Evolutionary conservation across 2,888 invertebrate species (phyloP), one percentile per base, ranked within the genome.

Genomic region (Ophion ventricosus): DNA sequence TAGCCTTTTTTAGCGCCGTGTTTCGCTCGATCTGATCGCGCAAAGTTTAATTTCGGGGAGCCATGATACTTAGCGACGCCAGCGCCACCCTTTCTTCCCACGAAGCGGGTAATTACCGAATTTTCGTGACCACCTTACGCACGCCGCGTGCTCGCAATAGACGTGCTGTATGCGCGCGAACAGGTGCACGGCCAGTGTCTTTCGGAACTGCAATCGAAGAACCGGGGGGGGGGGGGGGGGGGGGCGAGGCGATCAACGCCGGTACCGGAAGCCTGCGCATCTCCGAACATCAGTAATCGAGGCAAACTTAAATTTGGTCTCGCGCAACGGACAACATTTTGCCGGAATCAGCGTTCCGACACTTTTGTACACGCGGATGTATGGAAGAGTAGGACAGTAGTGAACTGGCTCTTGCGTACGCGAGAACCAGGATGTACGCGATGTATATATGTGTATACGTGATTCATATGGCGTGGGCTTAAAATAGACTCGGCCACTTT

Each of bases 401-500:
- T 49, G 49, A 49, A 49, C 17, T 49, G 49, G 49, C 17, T 49
- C 35, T 49, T 49, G 49, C 11, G 49, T 49, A 49, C 49, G 14
- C 17, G 49, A 14, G 14, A 49, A 49, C 49, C 49, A 49, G 73
- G 59, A 61, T 61, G 25, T 20, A 14, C 20, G 35, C 29, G 25
- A 43, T n/a, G 29, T 40, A n/a, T 40, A 17, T 23, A 29, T 29
- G 29, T 75, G 54, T 63, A 26, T 43, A 64, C 25, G 72, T 20
- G 72, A 73, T 80, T 73, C 64, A 66, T 73, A 67, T 67, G 66
- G 67, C 23, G 74, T 29, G 74, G 17, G 49, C 80, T 80, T 80
- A 74, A 80, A 80, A 74, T 73, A 74, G 74, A 66, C 49, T 67
- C 66, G 49, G 49, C 74, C 61, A 80, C 67, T 80, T 73, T 80